These are phyloP conservation scores for Montipora foliosa DNA, from an alignment of 64 coral and sea anemone genomes.

Conservation along the genomic window DNA sequence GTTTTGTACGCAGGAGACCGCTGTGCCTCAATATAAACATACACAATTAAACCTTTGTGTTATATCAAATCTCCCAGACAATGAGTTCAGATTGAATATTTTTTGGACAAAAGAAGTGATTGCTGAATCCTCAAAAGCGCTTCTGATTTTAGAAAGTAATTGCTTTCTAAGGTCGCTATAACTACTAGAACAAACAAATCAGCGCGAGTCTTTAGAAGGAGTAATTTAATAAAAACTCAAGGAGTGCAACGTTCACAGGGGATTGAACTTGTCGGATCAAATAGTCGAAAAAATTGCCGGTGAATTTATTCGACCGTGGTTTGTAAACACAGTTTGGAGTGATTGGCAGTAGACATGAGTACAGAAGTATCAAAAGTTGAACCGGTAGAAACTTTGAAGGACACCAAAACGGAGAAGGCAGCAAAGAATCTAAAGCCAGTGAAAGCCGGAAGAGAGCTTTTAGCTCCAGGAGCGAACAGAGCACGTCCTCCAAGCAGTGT, in stretches of 20 bases:
- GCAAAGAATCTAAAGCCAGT: conserved; percentile 69
- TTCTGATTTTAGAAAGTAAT: neutral
- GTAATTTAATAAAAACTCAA: neutral
- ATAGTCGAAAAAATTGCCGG: neutral
- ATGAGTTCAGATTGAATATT: neutral
- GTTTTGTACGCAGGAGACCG: neutral
- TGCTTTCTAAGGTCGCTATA: conserved; percentile 31
- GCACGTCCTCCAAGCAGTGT: conserved; percentile 48
- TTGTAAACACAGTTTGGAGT: neutral
- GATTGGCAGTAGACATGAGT: conserved; percentile 6
- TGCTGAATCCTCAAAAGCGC: neutral
- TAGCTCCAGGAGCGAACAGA: neutral
- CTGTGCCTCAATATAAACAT: neutral
- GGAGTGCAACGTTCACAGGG: neutral
- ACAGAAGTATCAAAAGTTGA: neutral
- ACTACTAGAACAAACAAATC: conserved; percentile 29
- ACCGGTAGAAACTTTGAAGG: neutral
- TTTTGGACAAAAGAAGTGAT: neutral
- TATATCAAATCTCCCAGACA: neutral
- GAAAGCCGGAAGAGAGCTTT: conserved; percentile 32
- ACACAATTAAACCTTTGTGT: neutral
- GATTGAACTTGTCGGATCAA: conserved; percentile 1
- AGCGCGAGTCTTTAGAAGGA: neutral
- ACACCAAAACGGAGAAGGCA: conserved; percentile 66
- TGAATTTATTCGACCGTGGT: neutral